phyloP scores from a whole-genome alignment of 1,140 invertebrate genomes.

The Drosophila aff. region DNA sequence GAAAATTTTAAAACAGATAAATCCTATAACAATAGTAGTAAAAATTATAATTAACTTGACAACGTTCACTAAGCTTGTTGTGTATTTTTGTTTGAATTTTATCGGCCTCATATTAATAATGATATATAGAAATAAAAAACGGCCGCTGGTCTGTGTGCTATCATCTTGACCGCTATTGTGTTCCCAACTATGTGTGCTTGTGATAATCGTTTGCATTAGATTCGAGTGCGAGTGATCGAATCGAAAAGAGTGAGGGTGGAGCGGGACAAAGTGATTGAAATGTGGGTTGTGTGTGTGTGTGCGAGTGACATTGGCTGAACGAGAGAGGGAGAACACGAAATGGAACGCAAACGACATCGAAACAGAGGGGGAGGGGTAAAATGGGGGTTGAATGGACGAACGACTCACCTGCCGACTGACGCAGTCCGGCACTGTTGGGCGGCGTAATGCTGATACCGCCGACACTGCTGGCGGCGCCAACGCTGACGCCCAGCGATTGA shows the following conservation, averaged over 20 bases:
- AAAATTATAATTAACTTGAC: background rate
- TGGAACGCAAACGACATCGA: conserved; percentile 44
- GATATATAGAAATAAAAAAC: background rate
- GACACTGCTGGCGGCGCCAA: conserved; percentile 65
- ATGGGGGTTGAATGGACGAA: background rate
- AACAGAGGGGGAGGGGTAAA: background rate
- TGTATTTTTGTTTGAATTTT: background rate
- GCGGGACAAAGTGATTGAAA: background rate
- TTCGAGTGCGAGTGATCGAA: conserved; percentile 30
- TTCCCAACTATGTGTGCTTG: conserved; percentile 9
- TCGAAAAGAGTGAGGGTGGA: background rate
- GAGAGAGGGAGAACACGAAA: conserved; percentile 26
- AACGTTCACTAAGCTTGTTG: background rate
- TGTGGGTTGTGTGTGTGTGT: background rate
- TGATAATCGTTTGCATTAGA: conserved; percentile 21
- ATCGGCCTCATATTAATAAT: background rate
- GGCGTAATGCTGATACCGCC: conserved; percentile 77
- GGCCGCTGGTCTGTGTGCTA: background rate
- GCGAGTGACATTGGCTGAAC: conserved; percentile 40
- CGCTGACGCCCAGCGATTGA: conserved; percentile 72
- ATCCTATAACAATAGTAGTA: too few species aligned
- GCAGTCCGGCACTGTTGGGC: conserved; percentile 77
- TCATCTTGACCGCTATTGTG: conserved; percentile 28
- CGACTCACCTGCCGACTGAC: conserved; percentile 79
- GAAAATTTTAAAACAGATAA: too few species aligned